Conservation (phyloP, 1,140 invertebrate species). For the Zaprionus kolodkinae region DNA sequence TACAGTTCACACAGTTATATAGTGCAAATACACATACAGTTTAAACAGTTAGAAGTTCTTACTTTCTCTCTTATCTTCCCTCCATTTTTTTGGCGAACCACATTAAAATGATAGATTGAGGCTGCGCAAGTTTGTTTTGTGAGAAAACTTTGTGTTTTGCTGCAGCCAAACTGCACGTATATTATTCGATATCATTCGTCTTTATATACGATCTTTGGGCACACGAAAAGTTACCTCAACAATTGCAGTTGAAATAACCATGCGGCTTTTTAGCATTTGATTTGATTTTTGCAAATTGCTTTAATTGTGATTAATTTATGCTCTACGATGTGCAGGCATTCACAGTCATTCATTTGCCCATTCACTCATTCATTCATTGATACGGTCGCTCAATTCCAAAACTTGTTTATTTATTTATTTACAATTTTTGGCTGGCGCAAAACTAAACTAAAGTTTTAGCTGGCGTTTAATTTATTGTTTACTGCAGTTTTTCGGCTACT, state of each 20-base stretch:
- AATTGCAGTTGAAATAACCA: not conserved
- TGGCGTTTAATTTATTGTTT: slow-evolving; percentile 52
- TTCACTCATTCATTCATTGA: not conserved
- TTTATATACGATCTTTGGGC: not conserved
- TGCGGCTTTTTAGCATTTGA: not conserved
- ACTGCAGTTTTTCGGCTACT: slow-evolving; percentile 20
- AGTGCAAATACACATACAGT: not conserved
- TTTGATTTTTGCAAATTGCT: slow-evolving; percentile 38
- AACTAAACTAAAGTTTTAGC: slow-evolving; percentile 35
- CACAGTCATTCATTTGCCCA: slow-evolving; percentile 11
- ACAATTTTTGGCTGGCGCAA: slow-evolving; percentile 7
- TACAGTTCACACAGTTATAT: not conserved
- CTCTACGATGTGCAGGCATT: slow-evolving; percentile 49
- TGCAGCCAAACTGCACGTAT: not conserved
- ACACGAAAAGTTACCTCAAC: not conserved
- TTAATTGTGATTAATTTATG: slow-evolving; percentile 63
- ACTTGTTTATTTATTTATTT: slow-evolving; percentile 54
- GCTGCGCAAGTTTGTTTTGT: not conserved
- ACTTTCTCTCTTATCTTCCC: not conserved
- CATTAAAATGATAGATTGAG: slow-evolving; percentile 7
- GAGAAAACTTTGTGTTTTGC: not conserved
- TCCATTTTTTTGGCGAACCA: not conserved
- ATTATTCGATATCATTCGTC: not conserved
- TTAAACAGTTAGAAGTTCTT: not conserved
- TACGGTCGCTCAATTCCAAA: slow-evolving; percentile 13